Base-by-base conservation (phyloP, 2,888 invertebrate genomes). In the Sarcophaga rosellei region DNA sequence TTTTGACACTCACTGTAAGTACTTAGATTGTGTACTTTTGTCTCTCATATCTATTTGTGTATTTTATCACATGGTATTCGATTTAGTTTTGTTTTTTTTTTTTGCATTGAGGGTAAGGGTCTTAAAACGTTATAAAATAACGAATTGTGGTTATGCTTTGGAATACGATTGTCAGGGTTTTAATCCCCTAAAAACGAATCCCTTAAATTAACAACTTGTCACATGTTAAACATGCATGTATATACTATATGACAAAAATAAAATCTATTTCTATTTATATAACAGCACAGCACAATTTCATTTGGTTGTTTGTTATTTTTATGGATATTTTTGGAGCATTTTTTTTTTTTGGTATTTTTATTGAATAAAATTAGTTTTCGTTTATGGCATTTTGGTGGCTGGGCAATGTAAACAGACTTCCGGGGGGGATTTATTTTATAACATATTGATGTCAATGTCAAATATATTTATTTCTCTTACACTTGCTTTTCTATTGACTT, bases 391-490 rank as follows among this genome's bases (percentile, higher is more conserved):
- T 53, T 53, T 53, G 53, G 53, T 15, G 12, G 15, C 4, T 53
- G 53, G 17, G 17, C 17, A 66, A 74, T 66, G 2, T 35, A 80
- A 73, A 59, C 45, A 80, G 62, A 74, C 53, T 74, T 81, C 68
- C 81, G 81, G 12, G 74, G 12, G 74, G 61, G 57, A 79, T 73
- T 80, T 80, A n/a, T 61, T 21, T 61, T n/a, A 35, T 35, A 61
- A 44, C 4, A 45, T 66, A 83, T 77, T 73, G 59, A 77, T 83
- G 77, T 82, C 77, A 82, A 77, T 82, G 72, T 77, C 76, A 82
- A 82, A 82, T 66, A 20, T 65, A 59, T 47, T 66, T 21, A 21
- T 23, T 17, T 2, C 4, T 61, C 20, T 20, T 53, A 53, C 53
- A 53, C 15, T 53, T 61, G 17, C 44, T 63, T 53, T 65, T 23